Evolutionary conservation across 2,113 vertebrate genomes (phyloP).

Genomic region (Seriola quinqueradiata): DNA sequence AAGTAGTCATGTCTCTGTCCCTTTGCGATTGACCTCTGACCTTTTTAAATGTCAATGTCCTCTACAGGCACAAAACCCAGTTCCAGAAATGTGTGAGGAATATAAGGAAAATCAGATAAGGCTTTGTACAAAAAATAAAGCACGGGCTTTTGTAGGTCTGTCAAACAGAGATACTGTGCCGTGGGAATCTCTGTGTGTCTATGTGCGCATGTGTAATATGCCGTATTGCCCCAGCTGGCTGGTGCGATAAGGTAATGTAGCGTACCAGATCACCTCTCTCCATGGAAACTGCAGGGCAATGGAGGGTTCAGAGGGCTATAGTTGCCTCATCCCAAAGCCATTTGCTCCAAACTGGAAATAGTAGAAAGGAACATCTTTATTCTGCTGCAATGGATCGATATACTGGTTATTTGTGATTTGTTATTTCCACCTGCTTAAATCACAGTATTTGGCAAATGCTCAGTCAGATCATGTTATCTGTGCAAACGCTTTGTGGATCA

Average conservation of each 20-base stretch:
- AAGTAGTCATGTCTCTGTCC: constrained; percentile 49
- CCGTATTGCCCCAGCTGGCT: constrained; percentile 57
- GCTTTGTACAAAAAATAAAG: constrained; percentile 42
- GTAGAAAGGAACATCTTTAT: neutral
- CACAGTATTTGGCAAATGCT: neutral
- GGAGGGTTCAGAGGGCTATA: constrained; percentile 15
- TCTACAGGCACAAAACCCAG: constrained; percentile 1
- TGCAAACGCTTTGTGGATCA: neutral
- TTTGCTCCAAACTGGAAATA: constrained; percentile 1
- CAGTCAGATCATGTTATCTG: neutral
- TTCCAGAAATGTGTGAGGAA: constrained; percentile 1
- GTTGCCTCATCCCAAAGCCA: constrained; percentile 36
- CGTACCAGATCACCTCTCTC: constrained; percentile 64
- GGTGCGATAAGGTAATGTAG: constrained; percentile 72
- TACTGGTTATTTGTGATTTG: neutral
- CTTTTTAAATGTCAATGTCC: constrained; percentile 61
- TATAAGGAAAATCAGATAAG: constrained; percentile 36
- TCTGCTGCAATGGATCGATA: neutral
- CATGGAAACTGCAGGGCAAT: constrained; percentile 59
- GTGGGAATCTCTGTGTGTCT: constrained; percentile 33
- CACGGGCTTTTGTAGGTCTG: constrained; percentile 38
- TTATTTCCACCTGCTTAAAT: neutral
- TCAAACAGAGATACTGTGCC: constrained; percentile 37
- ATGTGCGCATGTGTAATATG: constrained; percentile 25
- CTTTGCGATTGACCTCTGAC: constrained; percentile 63